phyloP scores from a whole-genome alignment of 2,888 invertebrate species.

The Melanargia galathea region DNA sequence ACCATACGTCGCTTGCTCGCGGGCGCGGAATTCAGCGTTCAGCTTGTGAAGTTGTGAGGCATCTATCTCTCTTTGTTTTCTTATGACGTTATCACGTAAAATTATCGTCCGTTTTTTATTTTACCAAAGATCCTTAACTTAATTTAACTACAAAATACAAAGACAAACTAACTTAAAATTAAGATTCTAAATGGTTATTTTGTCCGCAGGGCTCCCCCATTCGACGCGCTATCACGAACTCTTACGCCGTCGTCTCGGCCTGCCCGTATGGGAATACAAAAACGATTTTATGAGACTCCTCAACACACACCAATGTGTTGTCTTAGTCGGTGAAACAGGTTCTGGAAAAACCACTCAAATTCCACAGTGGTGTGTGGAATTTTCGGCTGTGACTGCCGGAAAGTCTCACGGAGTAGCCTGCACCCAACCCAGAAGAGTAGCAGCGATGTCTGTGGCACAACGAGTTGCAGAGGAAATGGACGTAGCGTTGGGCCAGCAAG shows the following conservation, averaged over 20 bases:
- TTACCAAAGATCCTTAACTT: no score
- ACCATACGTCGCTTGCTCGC: no score
- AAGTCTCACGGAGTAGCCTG: constrained; percentile 89
- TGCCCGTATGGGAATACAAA: constrained; percentile 99
- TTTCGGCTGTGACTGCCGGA: constrained; percentile 64
- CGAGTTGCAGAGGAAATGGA: constrained; percentile 99
- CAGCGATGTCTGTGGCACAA: constrained; percentile 99
- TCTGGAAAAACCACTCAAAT: constrained; percentile 99
- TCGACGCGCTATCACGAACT: constrained; percentile 95
- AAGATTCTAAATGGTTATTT: constrained; percentile 2
- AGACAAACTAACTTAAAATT: no score
- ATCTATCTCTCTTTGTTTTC: no score
- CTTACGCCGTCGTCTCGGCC: constrained; percentile 91
- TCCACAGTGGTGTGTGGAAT: constrained; percentile 86
- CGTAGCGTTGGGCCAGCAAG: constrained; percentile 88
- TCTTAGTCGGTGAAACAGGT: constrained; percentile 99
- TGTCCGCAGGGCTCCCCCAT: constrained; percentile 85
- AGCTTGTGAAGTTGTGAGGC: no score
- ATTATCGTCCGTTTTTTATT: no score
- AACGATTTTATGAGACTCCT: constrained; percentile 97
- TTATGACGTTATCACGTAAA: no score
- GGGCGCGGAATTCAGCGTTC: no score
- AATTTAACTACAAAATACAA: no score
- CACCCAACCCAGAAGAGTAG: constrained; percentile 98
- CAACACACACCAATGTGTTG: constrained; percentile 96